These are phyloP conservation scores for Bryconaethiops microstoma DNA, from an alignment of 2,797 vertebrate species.

Conservation along the genomic window DNA sequence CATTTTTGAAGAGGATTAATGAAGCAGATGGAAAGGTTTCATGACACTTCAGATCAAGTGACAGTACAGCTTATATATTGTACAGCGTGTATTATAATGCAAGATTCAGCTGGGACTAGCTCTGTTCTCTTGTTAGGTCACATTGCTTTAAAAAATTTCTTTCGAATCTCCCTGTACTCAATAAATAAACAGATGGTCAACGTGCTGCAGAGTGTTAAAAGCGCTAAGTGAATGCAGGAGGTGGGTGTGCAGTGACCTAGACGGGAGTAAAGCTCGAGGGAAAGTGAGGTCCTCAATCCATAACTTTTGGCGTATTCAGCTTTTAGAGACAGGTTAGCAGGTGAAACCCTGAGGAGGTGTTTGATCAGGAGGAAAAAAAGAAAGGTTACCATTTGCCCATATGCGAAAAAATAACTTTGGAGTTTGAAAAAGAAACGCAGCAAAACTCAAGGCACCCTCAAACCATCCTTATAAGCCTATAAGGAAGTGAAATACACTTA, in stretches of 20 bases:
- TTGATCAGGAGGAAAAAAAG: conserved; percentile 31
- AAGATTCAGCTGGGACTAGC: not conserved
- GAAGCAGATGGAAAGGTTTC: not conserved
- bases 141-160: not conserved
- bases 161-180: not conserved
- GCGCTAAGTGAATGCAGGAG: not conserved
- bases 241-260: conserved; percentile 14
- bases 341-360: conserved; percentile 22
- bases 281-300: conserved; percentile 4
- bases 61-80: not conserved
- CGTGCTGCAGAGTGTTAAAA: conserved; percentile 26
- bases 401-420: conserved; percentile 34
- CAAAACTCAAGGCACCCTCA: conserved; percentile 6
- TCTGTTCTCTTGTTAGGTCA: not conserved
- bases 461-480: conserved; percentile 20
- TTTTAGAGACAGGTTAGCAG: conserved; percentile 27
- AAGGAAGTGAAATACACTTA: conserved; percentile 18
- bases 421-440: not conserved
- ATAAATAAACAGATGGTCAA: conserved; percentile 13
- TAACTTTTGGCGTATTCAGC: conserved; percentile 28
- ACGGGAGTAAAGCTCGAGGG: conserved; percentile 12
- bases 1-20: not conserved
- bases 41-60: not conserved
- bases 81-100: not conserved
- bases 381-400: conserved; percentile 39